Evolutionary conservation across 2,113 vertebrate genomes (phyloP).

Genomic region (Burhinus bistriatus): DNA sequence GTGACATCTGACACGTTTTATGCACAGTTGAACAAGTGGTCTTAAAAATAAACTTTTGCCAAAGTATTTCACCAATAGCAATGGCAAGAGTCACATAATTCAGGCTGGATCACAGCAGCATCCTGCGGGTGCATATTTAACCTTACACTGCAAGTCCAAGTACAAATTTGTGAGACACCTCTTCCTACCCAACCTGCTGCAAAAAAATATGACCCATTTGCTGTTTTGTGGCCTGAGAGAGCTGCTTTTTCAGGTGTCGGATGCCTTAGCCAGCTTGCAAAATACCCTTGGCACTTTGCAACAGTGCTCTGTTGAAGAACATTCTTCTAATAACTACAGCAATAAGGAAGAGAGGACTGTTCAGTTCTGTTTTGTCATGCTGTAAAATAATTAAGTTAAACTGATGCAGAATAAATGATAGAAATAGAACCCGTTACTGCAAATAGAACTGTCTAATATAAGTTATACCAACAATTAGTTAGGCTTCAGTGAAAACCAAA

Average conservation of each 20-base stretch:
- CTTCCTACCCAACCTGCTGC: not conserved
- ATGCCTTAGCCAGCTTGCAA: not conserved
- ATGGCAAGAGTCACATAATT: not conserved
- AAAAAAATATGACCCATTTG: not conserved
- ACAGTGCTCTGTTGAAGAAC: not conserved
- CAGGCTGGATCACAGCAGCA: not conserved
- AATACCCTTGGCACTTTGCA: not conserved
- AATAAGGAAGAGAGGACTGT: constrained; percentile 10
- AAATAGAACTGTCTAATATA: constrained; percentile 52
- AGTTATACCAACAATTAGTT: constrained; percentile 48
- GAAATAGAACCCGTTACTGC: constrained; percentile 15
- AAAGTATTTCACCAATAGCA: not conserved
- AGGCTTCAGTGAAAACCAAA: constrained; percentile 59
- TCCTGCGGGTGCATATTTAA: not conserved
- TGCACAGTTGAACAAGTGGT: not conserved
- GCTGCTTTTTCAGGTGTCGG: not conserved
- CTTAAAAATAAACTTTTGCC: not conserved
- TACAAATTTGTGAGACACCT: not conserved
- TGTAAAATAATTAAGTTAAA: constrained; percentile 38
- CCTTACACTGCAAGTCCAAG: fast-evolving
- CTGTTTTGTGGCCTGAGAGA: not conserved
- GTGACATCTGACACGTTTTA: not conserved
- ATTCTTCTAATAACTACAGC: constrained; percentile 44
- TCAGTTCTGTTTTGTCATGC: not conserved
- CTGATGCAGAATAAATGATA: constrained; percentile 52